Conservation (phyloP, 2,888 invertebrate species). For the Drosophila falleni region DNA sequence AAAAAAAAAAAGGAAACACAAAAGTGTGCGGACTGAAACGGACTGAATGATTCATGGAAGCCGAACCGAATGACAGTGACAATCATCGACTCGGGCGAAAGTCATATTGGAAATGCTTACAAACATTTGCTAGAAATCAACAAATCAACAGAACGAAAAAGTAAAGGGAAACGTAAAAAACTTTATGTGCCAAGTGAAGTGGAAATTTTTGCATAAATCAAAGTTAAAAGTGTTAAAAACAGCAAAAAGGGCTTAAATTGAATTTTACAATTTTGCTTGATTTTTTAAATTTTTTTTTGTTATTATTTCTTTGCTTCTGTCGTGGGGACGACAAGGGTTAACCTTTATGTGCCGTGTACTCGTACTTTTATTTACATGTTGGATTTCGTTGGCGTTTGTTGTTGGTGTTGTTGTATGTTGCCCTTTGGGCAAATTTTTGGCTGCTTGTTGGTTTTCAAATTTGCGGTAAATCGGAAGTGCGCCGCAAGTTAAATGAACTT, state of each 20-base stretch:
- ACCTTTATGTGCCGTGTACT: slow-evolving; percentile 48
- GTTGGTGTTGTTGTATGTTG: slow-evolving; percentile 26
- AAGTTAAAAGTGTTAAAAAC: slow-evolving; percentile 80
- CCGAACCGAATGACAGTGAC: slow-evolving; percentile 40
- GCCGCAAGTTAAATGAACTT: slow-evolving; percentile 81
- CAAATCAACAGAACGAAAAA: slow-evolving; percentile 62
- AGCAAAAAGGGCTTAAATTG: slow-evolving; percentile 71
- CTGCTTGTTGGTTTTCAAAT: slow-evolving; percentile 80
- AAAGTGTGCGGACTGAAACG: slow-evolving; percentile 23
- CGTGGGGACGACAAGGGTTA: slow-evolving; percentile 48
- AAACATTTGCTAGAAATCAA: slow-evolving; percentile 77
- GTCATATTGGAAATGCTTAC: slow-evolving; percentile 63
- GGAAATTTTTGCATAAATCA: slow-evolving; percentile 80
- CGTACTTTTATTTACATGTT: slow-evolving; percentile 68
- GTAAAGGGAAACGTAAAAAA: slow-evolving; percentile 20
- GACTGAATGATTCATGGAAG: slow-evolving; percentile 58
- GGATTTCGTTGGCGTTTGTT: slow-evolving; percentile 53
- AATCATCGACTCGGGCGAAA: slow-evolving; percentile 34
- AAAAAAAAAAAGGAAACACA: slow-evolving; percentile 11
- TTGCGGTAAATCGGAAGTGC: slow-evolving; percentile 80
- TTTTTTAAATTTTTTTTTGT: slow-evolving; percentile 26
- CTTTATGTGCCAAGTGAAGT: slow-evolving; percentile 68
- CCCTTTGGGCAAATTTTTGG: slow-evolving; percentile 74
- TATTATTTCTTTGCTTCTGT: slow-evolving; percentile 24
- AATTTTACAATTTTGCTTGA: slow-evolving; percentile 63